Evolutionary conservation across 2,888 invertebrate genomes (phyloP), one percentile per base, ranked within the genome.

Genomic region (Zaprionus bogoriensis): DNA sequence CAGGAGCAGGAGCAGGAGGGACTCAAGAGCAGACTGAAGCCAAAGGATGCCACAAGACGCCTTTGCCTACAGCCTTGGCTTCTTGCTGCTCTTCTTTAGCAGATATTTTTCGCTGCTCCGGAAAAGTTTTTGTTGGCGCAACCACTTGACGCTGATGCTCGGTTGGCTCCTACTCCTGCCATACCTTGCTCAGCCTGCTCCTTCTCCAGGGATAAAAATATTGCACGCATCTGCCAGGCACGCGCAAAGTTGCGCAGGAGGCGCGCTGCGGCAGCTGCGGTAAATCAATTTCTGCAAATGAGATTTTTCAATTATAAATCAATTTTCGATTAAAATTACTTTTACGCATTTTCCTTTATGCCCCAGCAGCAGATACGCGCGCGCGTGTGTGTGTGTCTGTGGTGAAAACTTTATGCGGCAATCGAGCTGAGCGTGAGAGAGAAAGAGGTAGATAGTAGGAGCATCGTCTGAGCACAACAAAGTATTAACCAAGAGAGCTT

Each of bases 301-400:
- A 87, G 87, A 87, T 89, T 91, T 91, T 90, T 89, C 91, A 90
- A 90, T 90, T 90, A 91, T 91, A 90, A 91, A 90, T 90, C 90
- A 90, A 91, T 90, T 90, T 91, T 90, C 90, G 89, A 90, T 90
- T 90, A 89, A 90, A 90, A 90, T 90, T 89, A 87, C 89, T 89
- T 91, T 87, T 88, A 87, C 88, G 82, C 87, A 87, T 74, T 77
- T 86, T 77, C 70, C 69, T 65, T 80, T 63, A 67, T 69, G 66
- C 67, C 25, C 27, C 46, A 17, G 5, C 45, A 10, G 7, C 47
- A 28, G 55, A 28, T 5, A 22, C 28, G 59, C 12, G n/a, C 5
- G 23, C 6, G 41, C 5, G 28, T 28, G 12, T 28, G 32, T 32
- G 32, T 17, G 32, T 4, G 32, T 7, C 14, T 36, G 32, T 36